phyloP scores from a whole-genome alignment of 1,140 invertebrate species.

The Meloidogyne hapla region DNA sequence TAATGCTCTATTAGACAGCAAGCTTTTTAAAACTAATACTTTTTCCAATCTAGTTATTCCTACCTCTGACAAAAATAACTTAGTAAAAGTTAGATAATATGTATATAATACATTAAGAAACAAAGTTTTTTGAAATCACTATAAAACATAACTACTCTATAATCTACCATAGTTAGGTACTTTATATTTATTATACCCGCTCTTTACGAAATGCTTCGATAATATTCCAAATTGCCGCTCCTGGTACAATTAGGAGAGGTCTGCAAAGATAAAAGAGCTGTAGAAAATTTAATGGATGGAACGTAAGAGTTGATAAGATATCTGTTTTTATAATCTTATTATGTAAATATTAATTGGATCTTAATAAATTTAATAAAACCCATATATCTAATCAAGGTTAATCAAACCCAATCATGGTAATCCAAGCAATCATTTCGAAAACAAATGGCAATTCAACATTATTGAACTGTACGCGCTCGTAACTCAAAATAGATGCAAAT shows the following conservation, averaged over 20 bases:
- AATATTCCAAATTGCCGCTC: conserved; percentile 10
- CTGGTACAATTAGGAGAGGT: conserved; percentile 14
- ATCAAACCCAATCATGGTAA: conserved; percentile 57
- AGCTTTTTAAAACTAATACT: too few relatives aligned
- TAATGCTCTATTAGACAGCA: too few relatives aligned
- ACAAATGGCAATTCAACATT: conserved; percentile 45
- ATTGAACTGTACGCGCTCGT: conserved; percentile 55
- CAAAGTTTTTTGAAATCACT: too few relatives aligned
- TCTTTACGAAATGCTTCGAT: conserved; percentile 18
- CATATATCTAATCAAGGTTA: too few relatives aligned
- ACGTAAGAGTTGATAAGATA: too few relatives aligned
- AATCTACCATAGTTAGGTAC: too few relatives aligned
- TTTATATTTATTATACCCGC: neutral
- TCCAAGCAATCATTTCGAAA: conserved; percentile 60
- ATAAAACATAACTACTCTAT: too few relatives aligned
- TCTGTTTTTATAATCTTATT: conserved; percentile 34
- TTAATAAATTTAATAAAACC: too few relatives aligned
- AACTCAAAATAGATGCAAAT: conserved; percentile 52
- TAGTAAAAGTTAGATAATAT: neutral
- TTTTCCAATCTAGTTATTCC: too few relatives aligned
- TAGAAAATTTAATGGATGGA: too few relatives aligned
- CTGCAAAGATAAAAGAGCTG: conserved; percentile 38
- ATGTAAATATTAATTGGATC: conserved; percentile 51
- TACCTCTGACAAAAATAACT: too few relatives aligned
- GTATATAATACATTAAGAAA: too few relatives aligned